These are phyloP conservation scores for Camptogramma bilineatum DNA, from an alignment of 2,888 invertebrate species.

Conservation along the genomic window DNA sequence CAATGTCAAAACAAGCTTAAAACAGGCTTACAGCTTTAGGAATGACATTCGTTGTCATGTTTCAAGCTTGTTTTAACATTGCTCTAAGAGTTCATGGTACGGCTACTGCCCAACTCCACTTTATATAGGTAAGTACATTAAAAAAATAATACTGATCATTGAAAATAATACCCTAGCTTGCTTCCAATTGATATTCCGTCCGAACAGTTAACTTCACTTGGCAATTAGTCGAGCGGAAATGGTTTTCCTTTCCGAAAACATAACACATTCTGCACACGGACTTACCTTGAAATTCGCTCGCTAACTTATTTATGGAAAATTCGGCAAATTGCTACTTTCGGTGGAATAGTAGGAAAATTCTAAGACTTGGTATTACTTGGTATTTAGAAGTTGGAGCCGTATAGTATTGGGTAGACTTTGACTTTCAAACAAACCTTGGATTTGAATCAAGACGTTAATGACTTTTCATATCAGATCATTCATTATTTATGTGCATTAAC, in stretches of 20 bases:
- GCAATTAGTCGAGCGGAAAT: constrained; percentile 55
- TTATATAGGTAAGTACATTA: too few species aligned
- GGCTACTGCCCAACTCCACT: too few species aligned
- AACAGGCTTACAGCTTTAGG: too few species aligned
- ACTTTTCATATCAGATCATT: too few species aligned
- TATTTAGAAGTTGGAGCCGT: not conserved
- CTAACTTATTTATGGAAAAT: constrained; percentile 48
- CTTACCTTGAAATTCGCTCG: constrained; percentile 46
- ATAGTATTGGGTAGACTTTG: too few species aligned
- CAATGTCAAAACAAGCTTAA: too few species aligned
- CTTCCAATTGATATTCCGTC: constrained; percentile 22
- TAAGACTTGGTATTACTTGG: not conserved
- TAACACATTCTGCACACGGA: constrained; percentile 53
- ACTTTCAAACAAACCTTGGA: too few species aligned
- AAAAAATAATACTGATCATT: not conserved
- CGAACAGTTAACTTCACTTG: constrained; percentile 31
- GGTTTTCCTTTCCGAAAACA: constrained; percentile 50
- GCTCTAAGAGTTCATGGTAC: too few species aligned
- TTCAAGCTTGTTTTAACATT: too few species aligned
- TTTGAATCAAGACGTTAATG: too few species aligned
- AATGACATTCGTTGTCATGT: too few species aligned
- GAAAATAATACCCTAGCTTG: not conserved
- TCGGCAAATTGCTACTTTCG: constrained; percentile 31
- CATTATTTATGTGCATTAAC: too few species aligned
- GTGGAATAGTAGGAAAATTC: constrained; percentile 21